phyloP scores from a whole-genome alignment of 1,140 invertebrate species.

The Colletes gigas region DNA sequence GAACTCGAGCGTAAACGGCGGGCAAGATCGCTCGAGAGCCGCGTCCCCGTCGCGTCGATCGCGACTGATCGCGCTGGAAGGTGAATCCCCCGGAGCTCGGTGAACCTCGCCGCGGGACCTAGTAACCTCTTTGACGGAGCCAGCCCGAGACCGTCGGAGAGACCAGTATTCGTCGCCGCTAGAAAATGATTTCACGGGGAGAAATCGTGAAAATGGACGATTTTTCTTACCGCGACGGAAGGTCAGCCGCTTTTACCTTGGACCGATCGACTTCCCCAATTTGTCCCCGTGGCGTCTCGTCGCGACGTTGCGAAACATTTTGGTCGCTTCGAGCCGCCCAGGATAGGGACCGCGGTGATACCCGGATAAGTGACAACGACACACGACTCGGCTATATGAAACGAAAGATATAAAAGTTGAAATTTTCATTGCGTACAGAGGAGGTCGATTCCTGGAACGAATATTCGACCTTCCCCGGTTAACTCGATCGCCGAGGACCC shows the following conservation, averaged over 20 bases:
- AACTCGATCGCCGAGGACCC: too few relatives aligned
- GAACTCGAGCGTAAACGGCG: slow-evolving; percentile 24
- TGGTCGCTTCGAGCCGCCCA: too few relatives aligned
- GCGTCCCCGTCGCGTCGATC: slow-evolving; percentile 1
- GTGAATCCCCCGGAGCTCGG: slow-evolving; percentile 25
- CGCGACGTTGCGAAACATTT: too few relatives aligned
- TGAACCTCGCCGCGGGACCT: slow-evolving; percentile 39
- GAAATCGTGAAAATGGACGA: slow-evolving; percentile 43
- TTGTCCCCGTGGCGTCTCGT: neutral
- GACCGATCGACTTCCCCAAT: slow-evolving; percentile 7
- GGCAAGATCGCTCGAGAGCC: slow-evolving; percentile 28
- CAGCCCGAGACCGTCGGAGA: neutral
- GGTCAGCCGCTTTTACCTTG: slow-evolving; percentile 8
- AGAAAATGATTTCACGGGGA: slow-evolving; percentile 40
- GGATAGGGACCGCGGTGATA: too few relatives aligned
- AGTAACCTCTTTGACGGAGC: slow-evolving; percentile 48
- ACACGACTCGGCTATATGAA: too few relatives aligned
- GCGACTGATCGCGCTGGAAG: slow-evolving; percentile 20
- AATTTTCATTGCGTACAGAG: too few relatives aligned
- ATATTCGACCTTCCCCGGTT: neutral
- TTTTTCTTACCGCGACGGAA: neutral
- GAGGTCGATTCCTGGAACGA: too few relatives aligned
- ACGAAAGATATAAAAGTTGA: too few relatives aligned
- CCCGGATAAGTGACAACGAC: too few relatives aligned
- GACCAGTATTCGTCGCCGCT: slow-evolving; percentile 31